Base-by-base conservation (phyloP, 2,797 vertebrate genomes). In the Acanthiza pusilla region DNA sequence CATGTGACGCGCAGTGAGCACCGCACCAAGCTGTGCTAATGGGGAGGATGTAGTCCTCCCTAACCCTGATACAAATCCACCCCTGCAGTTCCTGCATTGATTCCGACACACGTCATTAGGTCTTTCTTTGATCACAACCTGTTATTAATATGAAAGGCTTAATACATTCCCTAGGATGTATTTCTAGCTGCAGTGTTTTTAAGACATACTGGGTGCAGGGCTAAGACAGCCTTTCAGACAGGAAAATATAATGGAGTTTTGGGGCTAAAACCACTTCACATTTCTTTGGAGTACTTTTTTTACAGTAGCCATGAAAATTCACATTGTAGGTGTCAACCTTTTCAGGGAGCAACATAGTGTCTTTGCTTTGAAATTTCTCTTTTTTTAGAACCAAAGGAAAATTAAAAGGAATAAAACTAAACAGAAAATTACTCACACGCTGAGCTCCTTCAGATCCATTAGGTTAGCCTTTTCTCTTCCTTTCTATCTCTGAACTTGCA, bases 121-220 rank as follows among this genome's bases (percentile, higher is more conserved):
- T 42, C 47, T 81, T 89, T 81, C 87, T 95, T 96, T 96, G 91
- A 85, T 92, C 89, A 73, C 66, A 92, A 88, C 48, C 58, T 75
- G 62, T 91, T 84, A 75, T 85, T 85, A 95, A 88, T 86, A 81
- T 38, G 65, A 92, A 82, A 92, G 45, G 23, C 72, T 85, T 95
- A 87, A 79, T 29, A 87, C 5, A 47, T 48, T 80, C 48, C 65
- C 86, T 42, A 71, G 36, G 23, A 90, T 40, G 5, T 71, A 91
- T 29, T 93, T 88, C 58, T 66, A 83, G 66, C 51, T 80, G 26
- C 10, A 54, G 40, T 80, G 34, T 21, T 91, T 91, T 78, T 47
- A 72, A 71, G 36, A 89, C 57, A 74, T 30, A 72, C 1, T 47
- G 32, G 20, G 19, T 89, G 45, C 47, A 61, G 18, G 34, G 48